Evolutionary conservation across 2,888 invertebrate genomes (phyloP), one percentile per base, ranked within the genome.

Genomic region (Psylliodes chrysocephalus): DNA sequence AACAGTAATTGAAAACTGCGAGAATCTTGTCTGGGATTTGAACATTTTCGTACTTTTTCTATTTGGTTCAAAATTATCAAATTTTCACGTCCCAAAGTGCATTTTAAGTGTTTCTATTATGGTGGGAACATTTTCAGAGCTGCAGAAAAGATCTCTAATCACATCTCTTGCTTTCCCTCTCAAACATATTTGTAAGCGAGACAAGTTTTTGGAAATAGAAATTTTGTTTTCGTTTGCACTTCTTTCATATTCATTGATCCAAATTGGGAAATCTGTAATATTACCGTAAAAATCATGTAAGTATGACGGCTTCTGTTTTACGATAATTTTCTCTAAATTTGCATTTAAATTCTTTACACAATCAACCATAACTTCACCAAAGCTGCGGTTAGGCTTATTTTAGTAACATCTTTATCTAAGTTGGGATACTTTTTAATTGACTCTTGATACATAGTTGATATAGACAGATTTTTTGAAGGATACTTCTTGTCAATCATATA

Each of bases 181-280:
- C 49, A 51, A 51, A 25, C 12, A 22, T 12, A 1, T 51, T 51
- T 51, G 49, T 14, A 51, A 28, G 14, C 49, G 49, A 12, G 25
- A 51, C 28, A 51, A 14, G 14, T 47, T 47, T 19, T 47, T 10
- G n/a, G 47, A 17, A 47, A 19, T 18, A 19, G 19, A 22, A 22
- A 47, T 47, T 4, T 19, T n/a, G 12, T 18, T 10, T 47, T 47
- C 18, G n/a, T 17, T 19, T 3, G 47, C 19, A n/a, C 19, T 47
- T 7, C 47, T 17, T 47, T 47, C 47, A 47, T 47, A 47, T 47
- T 19, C 47, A 47, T 51, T 51, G 49, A 51, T 28, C 49, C 49
- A 51, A 28, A 51, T 28, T 22, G 25, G 12, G 8, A 28, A 51
- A 51, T 51, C 28, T 28, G 10, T 19, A 44, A 12, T 22, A 8